Evolutionary conservation across 2,888 invertebrate species (phyloP), one percentile per base, ranked within the genome.

Genomic region (Stenodera caucasica): DNA sequence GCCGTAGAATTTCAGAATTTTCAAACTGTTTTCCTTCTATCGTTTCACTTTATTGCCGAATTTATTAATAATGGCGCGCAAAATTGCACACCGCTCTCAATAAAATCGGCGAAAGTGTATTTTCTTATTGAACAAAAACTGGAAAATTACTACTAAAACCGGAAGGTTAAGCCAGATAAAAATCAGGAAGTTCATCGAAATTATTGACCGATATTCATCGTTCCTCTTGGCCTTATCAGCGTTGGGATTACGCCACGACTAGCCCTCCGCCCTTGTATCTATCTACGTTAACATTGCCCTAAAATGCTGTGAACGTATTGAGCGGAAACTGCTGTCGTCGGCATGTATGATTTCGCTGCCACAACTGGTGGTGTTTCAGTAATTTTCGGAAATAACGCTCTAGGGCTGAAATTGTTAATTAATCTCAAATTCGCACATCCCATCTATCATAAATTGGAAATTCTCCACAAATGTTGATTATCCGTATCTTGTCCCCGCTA

Each of bases 1-100:
- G 33, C 49, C 37, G 53, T 53, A 45, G 57, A 53, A 53, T 63
- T 63, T 53, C 55, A 30, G 56, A 55, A 57, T 52, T 56, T 53
- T 18, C 50, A 63, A 58, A 53, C 63, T 55, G 57, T 57, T 59
- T 59, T 57, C 65, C 60, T 63, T 58, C 65, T 63, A 61, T 58
- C 62, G 55, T 53, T 57, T 11, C 50, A 53, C 49, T 63, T 60
- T 60, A 63, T 55, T 49, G 53, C 54, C 51, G 49, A 51, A 60
- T 57, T 60, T 63, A 63, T 63, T 63, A 63, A 63, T 63, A 53
- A 63, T 58, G 32, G 57, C 56, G 18, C 45, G 12, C 45, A 49
- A 53, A 55, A 60, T 30, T 55, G 51, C 29, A 32, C 51, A 49
- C 50, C 33, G 30, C 50, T 32, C 40, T 37, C 56, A 21, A 45